These are phyloP conservation scores for Drosophila emarginata DNA, from an alignment of 2,888 invertebrate genomes.

Conservation along the genomic window DNA sequence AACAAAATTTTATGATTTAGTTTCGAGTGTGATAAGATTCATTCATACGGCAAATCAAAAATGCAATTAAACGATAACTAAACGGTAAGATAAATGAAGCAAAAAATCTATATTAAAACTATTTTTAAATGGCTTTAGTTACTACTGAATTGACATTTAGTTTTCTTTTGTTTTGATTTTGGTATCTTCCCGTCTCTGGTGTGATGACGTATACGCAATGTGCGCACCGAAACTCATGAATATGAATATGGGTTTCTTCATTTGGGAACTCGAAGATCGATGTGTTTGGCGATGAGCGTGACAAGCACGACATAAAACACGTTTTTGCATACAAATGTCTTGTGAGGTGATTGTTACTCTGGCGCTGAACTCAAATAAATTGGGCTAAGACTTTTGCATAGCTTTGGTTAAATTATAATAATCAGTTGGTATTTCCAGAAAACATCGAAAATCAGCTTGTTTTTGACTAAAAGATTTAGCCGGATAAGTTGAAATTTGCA, in stretches of 20 bases:
- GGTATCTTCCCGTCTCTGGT: neutral
- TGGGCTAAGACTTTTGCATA: neutral
- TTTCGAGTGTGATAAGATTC: neutral
- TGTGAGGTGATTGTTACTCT: constrained; percentile 25
- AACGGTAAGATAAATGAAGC: neutral
- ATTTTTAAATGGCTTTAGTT: too few species aligned
- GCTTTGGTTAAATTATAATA: neutral
- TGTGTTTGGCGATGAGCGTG: constrained; percentile 46
- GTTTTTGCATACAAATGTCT: constrained; percentile 66
- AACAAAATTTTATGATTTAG: neutral
- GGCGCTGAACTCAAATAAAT: neutral
- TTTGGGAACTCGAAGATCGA: neutral
- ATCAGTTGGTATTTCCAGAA: neutral
- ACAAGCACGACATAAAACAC: constrained; percentile 60
- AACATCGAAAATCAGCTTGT: too few species aligned
- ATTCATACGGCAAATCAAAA: neutral
- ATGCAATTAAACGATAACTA: neutral
- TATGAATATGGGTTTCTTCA: neutral
- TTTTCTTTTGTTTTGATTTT: neutral
- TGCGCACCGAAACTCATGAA: neutral
- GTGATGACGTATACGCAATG: constrained; percentile 12
- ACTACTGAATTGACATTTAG: neutral
- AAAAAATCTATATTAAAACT: too few species aligned
- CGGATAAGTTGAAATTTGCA: too few species aligned
- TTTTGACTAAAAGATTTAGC: too few species aligned